Percentiles rank a stretch among this genome's conserved stretches.
Conservation (phyloP, 2,113 vertebrate genomes). For the Monopterus albus region DNA sequence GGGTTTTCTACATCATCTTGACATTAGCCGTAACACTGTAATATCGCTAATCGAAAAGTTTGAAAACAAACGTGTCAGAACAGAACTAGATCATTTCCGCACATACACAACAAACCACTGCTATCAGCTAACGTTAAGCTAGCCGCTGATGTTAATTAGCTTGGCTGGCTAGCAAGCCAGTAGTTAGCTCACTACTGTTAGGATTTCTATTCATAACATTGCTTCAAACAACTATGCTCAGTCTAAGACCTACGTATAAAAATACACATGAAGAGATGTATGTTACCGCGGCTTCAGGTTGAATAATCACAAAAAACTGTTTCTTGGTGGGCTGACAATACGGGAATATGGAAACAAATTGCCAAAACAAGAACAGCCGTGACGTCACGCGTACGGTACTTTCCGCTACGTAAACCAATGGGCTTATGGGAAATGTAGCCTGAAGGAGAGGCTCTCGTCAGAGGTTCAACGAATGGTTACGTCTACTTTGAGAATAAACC, state of each 20-base stretch:
- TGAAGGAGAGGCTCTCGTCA: accelerated
- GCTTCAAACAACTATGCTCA: neutral
- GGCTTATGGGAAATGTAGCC: conserved; percentile 71
- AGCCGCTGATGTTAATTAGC: conserved; percentile 66
- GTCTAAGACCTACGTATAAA: accelerated
- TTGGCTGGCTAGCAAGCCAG: conserved; percentile 54
- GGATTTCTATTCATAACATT: conserved; percentile 10
- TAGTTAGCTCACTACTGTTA: conserved; percentile 54
- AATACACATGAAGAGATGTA: neutral
- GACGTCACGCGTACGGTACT: conserved; percentile 54
- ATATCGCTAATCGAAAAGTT: neutral
- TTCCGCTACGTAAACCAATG: neutral
- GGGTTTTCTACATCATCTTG: neutral
- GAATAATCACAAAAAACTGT: conserved; percentile 32
- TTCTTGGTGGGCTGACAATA: conserved; percentile 53
- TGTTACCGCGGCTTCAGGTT: conserved; percentile 58
- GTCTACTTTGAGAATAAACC: too few relatives aligned
- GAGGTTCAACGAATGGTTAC: neutral
- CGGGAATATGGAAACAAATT: conserved; percentile 79
- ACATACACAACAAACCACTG: conserved; percentile 21
- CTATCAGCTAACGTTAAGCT: conserved; percentile 31
- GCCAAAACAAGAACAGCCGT: conserved; percentile 77
- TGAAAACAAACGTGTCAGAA: conserved; percentile 12
- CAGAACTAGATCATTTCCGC: conserved; percentile 51
- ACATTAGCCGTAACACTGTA: neutral